phyloP scores from a whole-genome alignment of 1,140 invertebrate species.

The Manduca sexta region DNA sequence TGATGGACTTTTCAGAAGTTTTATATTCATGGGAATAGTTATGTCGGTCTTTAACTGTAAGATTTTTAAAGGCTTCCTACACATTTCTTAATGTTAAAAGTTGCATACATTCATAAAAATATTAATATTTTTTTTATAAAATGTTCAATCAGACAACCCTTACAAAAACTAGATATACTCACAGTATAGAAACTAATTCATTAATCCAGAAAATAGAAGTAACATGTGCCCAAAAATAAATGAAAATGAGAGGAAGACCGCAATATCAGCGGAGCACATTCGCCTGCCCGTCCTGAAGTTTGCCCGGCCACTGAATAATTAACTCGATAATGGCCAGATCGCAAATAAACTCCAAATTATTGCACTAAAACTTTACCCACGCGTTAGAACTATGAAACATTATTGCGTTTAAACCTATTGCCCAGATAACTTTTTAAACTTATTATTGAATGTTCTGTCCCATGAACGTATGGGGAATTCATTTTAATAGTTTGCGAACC shows the following conservation, averaged over 20 bases:
- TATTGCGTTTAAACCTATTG: constrained; percentile 4
- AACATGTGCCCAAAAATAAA: constrained; percentile 13
- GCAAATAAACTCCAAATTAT: constrained; percentile 68
- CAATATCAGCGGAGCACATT: constrained; percentile 35
- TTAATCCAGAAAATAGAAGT: not conserved
- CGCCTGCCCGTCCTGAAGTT: constrained; percentile 26
- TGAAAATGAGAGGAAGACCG: constrained; percentile 18
- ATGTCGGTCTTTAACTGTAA: no score
- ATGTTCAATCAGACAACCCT: no score
- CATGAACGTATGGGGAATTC: not conserved
- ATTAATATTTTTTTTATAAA: no score
- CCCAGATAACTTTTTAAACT: not conserved
- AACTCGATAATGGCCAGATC: constrained; percentile 60
- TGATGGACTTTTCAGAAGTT: no score
- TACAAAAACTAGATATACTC: no score
- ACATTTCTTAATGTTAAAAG: no score
- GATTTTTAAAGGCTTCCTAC: no score
- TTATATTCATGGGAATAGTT: no score
- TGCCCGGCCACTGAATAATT: constrained; percentile 56
- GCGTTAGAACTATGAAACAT: constrained; percentile 24
- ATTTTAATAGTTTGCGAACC: not conserved
- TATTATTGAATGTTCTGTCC: not conserved
- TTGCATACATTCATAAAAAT: no score
- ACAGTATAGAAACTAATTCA: not conserved
- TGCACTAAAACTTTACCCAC: constrained; percentile 33